A percentile compares a stretch with the other conserved stretches of the same genome.
phyloP scores from a whole-genome alignment of 1,140 invertebrate species.

The Venturia canescens region DNA sequence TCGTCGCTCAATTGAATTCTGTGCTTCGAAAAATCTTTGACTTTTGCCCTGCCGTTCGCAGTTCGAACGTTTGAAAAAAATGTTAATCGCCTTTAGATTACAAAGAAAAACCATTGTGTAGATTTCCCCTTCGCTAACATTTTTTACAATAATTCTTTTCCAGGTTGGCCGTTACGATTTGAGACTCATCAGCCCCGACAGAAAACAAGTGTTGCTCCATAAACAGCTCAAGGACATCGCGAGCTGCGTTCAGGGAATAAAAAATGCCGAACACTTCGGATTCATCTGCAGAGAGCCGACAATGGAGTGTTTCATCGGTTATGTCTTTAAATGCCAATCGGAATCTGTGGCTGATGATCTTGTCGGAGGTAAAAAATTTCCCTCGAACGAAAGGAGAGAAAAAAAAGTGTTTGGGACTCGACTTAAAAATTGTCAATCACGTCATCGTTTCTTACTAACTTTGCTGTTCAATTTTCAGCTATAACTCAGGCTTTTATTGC shows the following conservation, averaged over 20 bases:
- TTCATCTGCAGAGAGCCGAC: slow-evolving; percentile 90
- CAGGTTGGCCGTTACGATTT: slow-evolving; percentile 92
- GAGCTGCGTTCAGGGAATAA: slow-evolving; percentile 90
- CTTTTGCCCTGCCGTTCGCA: no score
- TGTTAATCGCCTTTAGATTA: no score
- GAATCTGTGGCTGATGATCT: slow-evolving; percentile 88
- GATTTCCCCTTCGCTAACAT: no score
- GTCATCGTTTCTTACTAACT: neutral
- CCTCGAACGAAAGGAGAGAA: neutral
- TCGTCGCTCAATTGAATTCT: no score
- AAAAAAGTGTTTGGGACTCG: neutral
- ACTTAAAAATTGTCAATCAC: no score
- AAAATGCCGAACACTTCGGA: slow-evolving; percentile 92
- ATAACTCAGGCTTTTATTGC: slow-evolving; percentile 90
- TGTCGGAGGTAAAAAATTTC: slow-evolving; percentile 80
- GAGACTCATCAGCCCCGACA: slow-evolving; percentile 93
- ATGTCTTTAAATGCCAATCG: slow-evolving; percentile 94
- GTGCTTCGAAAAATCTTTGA: no score
- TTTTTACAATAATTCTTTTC: slow-evolving; percentile 47
- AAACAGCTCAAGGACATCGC: slow-evolving; percentile 92
- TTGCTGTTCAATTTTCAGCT: slow-evolving; percentile 78
- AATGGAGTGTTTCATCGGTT: slow-evolving; percentile 86
- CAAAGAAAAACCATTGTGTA: no score
- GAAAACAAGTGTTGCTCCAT: slow-evolving; percentile 92
- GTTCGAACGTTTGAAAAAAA: no score